Percentiles rank a stretch among this genome's conserved stretches.
These are phyloP conservation scores for Anastatus disparis DNA, from an alignment of 1,140 invertebrate species.

Conservation along the genomic window DNA sequence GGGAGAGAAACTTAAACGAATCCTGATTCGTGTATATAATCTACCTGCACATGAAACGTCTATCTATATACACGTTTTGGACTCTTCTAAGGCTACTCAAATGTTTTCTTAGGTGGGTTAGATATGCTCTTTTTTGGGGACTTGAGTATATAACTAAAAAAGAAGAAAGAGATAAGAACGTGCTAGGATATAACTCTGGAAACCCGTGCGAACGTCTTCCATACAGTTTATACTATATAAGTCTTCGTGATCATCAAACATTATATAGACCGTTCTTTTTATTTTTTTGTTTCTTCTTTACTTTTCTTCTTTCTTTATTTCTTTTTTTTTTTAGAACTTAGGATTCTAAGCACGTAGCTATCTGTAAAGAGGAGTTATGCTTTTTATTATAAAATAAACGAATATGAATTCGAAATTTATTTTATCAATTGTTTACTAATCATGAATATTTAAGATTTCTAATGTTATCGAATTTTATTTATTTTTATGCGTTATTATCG, in stretches of 20 bases:
- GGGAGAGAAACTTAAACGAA: neutral
- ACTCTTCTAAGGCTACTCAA: slow-evolving; percentile 54
- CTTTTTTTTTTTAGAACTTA: neutral
- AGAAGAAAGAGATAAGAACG: slow-evolving; percentile 31
- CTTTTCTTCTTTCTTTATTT: neutral
- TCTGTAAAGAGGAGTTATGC: neutral
- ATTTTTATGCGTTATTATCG: neutral
- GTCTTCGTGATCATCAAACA: slow-evolving; percentile 12
- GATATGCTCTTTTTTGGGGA: slow-evolving; percentile 48
- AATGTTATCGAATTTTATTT: slow-evolving; percentile 6
- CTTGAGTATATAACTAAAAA: too few relatives aligned
- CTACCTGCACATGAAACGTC: neutral
- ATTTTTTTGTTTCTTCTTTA: neutral
- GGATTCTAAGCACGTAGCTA: neutral
- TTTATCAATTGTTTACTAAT: neutral
- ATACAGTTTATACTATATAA: too few relatives aligned
- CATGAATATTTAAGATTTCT: slow-evolving; percentile 7
- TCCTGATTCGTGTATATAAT: neutral
- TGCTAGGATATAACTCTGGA: slow-evolving; percentile 6
- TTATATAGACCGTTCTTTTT: neutral
- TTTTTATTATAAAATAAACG: slow-evolving; percentile 20
- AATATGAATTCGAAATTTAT: slow-evolving; percentile 11
- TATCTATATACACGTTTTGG: slow-evolving; percentile 18
- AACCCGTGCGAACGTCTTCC: neutral
- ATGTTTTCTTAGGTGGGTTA: slow-evolving; percentile 63